phyloP scores from a whole-genome alignment of 1,140 invertebrate species.

The Argopecten irradians region DNA sequence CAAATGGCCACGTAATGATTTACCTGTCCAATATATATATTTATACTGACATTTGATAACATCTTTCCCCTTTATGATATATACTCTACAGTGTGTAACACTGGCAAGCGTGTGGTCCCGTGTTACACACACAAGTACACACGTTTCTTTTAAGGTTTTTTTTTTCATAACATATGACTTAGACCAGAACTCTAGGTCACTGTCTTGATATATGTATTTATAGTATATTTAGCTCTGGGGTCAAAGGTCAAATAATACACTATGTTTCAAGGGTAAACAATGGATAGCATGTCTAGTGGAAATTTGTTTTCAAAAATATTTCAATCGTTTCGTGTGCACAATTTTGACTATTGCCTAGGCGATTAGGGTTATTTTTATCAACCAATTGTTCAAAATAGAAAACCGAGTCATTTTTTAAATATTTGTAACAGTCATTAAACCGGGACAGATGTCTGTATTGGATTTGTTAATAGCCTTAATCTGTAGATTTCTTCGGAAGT shows the following conservation, averaged over 20 bases:
- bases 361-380: neutral
- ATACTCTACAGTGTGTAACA: neutral
- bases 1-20: slow-evolving; percentile 10
- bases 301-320: neutral
- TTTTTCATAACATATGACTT: neutral
- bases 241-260: neutral
- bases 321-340: neutral
- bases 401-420: neutral
- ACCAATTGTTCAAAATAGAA: neutral
- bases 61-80: neutral
- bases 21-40: neutral
- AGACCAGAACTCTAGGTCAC: neutral
- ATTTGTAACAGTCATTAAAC: neutral
- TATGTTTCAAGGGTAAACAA: neutral
- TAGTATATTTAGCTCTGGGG: no score
- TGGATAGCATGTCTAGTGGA: neutral
- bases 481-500: no score
- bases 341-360: neutral
- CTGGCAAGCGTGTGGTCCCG: neutral
- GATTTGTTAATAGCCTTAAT: no score
- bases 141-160: neutral
- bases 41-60: neutral
- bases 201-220: neutral
- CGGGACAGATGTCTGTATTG: neutral
- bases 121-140: neutral